A percentile compares a stretch with the other conserved stretches of the same genome.
Conservation (phyloP, 2,797 vertebrate genomes). For the Alauda arvensis region DNA sequence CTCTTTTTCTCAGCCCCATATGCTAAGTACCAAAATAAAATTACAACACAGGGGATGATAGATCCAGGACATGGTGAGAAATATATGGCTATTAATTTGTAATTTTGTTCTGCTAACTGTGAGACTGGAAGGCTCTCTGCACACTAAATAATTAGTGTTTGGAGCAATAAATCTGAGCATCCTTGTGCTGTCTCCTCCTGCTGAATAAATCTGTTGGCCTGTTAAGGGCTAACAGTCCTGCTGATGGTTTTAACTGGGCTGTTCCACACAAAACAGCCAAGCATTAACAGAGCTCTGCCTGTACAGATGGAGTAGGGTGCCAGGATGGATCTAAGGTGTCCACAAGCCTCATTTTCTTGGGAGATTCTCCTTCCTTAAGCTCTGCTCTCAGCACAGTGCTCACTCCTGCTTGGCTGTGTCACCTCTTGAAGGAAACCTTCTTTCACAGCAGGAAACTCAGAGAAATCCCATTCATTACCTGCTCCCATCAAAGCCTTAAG, state of each 20-base stretch:
- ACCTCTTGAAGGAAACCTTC: conserved; percentile 26
- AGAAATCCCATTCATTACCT: conserved; percentile 62
- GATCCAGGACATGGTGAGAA: conserved; percentile 24
- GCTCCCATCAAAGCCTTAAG: conserved; percentile 51
- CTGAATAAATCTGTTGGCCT: conserved; percentile 43
- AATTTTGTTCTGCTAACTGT: conserved; percentile 61
- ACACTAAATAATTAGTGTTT: conserved; percentile 53
- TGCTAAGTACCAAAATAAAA: conserved; percentile 61
- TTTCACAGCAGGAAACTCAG: conserved; percentile 28
- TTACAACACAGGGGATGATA: background rate
- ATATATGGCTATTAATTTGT: conserved; percentile 58
- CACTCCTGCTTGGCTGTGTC: conserved; percentile 22
- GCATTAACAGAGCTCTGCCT: background rate
- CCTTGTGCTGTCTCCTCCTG: conserved; percentile 52
- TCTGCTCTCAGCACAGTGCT: conserved; percentile 28
- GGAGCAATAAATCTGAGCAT: conserved; percentile 52
- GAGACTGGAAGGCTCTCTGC: conserved; percentile 39
- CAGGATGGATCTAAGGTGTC: conserved; percentile 13
- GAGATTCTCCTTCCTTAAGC: conserved; percentile 39
- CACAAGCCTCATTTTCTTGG: conserved; percentile 24
- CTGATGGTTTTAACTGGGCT: conserved; percentile 34
- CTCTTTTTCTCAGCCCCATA: conserved; percentile 11
- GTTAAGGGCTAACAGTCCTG: conserved; percentile 24
- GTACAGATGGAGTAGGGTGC: background rate
- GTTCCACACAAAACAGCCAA: background rate